These are phyloP conservation scores for Ophion ventricosus DNA, from an alignment of 2,888 invertebrate species.

Conservation along the genomic window DNA sequence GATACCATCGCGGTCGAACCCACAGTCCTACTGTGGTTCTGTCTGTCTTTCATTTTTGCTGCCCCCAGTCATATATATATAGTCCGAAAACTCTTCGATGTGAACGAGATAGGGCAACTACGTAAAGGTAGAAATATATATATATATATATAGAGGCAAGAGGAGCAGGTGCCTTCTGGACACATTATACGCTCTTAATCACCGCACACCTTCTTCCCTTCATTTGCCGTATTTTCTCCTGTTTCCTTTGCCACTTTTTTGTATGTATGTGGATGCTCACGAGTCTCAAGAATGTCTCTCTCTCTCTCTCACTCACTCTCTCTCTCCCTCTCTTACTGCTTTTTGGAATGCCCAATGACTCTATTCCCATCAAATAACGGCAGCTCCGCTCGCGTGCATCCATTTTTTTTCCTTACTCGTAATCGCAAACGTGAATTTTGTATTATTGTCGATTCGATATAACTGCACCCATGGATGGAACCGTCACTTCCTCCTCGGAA, in stretches of 20 bases:
- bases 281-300: constrained; percentile 24
- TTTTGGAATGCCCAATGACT: constrained; percentile 50
- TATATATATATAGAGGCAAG: constrained; percentile 56
- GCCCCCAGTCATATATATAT: constrained; percentile 39
- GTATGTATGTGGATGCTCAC: constrained; percentile 2
- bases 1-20: constrained; percentile 79
- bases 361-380: constrained; percentile 35
- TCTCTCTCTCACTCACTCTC: neutral
- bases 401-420: neutral
- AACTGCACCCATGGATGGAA: neutral
- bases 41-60: constrained; percentile 70
- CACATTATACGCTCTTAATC: constrained; percentile 81
- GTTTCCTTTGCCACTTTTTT: constrained; percentile 45
- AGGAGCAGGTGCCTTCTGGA: constrained; percentile 81
- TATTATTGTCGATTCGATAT: too few relatives aligned
- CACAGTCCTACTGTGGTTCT: constrained; percentile 75
- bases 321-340: neutral
- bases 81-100: constrained; percentile 72
- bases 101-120: constrained; percentile 74
- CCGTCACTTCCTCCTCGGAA: neutral
- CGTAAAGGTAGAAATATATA: neutral
- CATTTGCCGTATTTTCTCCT: constrained; percentile 50
- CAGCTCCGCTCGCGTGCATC: neutral
- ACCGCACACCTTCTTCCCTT: constrained; percentile 67
- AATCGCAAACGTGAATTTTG: neutral